Conservation (phyloP, 2,888 invertebrate species). For the Oscheius sp. region DNA sequence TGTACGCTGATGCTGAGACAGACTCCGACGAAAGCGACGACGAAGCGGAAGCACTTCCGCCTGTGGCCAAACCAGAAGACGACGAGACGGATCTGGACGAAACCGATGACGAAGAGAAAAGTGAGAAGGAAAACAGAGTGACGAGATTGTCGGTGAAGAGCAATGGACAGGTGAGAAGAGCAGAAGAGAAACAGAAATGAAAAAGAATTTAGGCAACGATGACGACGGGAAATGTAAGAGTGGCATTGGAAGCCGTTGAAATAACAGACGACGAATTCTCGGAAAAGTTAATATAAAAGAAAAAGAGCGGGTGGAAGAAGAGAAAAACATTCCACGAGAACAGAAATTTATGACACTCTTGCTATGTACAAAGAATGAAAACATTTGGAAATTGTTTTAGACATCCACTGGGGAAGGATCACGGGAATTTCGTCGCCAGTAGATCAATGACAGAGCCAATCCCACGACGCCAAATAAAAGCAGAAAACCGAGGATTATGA, state of each 20-base stretch:
- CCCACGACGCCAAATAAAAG: background rate
- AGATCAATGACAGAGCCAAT: background rate
- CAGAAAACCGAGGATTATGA: background rate
- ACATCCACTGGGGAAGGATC: conserved; percentile 13
- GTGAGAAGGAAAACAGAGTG: conserved; percentile 33
- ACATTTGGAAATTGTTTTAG: conserved; percentile 10
- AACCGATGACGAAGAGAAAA: conserved; percentile 9
- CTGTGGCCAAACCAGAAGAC: conserved; percentile 24
- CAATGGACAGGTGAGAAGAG: conserved; percentile 24
- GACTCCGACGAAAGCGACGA: conserved; percentile 21
- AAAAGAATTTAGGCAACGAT: conserved; percentile 16
- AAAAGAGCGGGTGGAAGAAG: conserved; percentile 9
- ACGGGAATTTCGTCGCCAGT: conserved; percentile 1
- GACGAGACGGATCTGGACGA: conserved; percentile 26
- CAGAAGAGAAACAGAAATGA: background rate
- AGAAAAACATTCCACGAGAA: conserved; percentile 7
- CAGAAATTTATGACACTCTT: conserved; percentile 14
- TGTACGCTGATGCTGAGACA: conserved; percentile 20
- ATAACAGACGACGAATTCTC: conserved; percentile 37
- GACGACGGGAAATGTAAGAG: conserved; percentile 22
- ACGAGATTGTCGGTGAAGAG: conserved; percentile 37
- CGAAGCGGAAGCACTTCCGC: conserved; percentile 25
- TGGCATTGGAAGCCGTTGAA: conserved; percentile 24
- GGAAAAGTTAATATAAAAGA: conserved; percentile 27
- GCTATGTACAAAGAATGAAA: conserved; percentile 29